Conservation (phyloP, 2,888 invertebrate genomes). For the Hyalella azteca region DNA sequence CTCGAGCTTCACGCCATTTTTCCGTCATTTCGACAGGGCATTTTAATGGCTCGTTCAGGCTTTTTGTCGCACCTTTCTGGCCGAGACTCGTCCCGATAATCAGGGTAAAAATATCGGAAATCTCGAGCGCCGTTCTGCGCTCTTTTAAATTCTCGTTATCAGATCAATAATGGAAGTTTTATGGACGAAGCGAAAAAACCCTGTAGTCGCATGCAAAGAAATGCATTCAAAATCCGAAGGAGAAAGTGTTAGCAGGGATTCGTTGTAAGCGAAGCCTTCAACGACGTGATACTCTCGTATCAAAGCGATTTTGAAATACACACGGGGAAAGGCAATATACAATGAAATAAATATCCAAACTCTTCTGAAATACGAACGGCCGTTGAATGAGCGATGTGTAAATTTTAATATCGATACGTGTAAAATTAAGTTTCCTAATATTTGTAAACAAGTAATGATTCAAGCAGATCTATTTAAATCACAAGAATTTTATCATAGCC, state of each 20-base stretch:
- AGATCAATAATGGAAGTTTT: conserved; percentile 46
- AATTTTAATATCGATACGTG: too few species aligned
- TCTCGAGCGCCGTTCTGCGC: conserved; percentile 26
- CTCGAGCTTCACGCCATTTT: conserved; percentile 11
- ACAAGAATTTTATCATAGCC: too few species aligned
- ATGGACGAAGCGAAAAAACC: conserved; percentile 38
- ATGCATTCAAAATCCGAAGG: conserved; percentile 19
- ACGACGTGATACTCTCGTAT: too few species aligned
- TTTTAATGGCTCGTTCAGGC: conserved; percentile 23
- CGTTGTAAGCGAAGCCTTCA: not conserved
- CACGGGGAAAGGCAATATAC: too few species aligned
- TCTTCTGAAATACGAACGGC: too few species aligned
- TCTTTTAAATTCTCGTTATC: conserved; percentile 43
- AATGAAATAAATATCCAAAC: too few species aligned
- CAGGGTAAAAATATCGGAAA: conserved; percentile 37
- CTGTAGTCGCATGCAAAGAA: conserved; percentile 6
- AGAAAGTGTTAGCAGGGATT: conserved; percentile 23
- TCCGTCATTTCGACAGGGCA: conserved; percentile 13
- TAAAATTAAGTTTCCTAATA: too few species aligned
- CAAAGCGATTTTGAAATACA: too few species aligned
- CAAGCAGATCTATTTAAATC: too few species aligned
- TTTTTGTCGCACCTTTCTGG: conserved; percentile 9
- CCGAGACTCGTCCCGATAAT: conserved; percentile 20
- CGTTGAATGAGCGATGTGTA: too few species aligned
- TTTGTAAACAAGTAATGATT: too few species aligned